Percentiles rank a stretch among this genome's conserved stretches.
phyloP scores from a whole-genome alignment of 2,113 vertebrate species.

The Mustelus asterias region DNA sequence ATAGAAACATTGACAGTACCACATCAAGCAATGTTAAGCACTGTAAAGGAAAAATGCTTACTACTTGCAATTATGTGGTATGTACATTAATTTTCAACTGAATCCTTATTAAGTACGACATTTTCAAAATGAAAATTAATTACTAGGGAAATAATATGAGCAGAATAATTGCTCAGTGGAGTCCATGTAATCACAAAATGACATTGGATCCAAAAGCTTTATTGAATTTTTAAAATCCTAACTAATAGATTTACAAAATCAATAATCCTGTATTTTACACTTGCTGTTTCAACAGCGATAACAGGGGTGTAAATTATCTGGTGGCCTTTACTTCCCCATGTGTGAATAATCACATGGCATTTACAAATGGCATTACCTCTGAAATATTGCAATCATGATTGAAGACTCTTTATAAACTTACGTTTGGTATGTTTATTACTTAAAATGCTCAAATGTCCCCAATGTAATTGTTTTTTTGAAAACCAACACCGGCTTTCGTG shows the following conservation, averaged over 20 bases:
- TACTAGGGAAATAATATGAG: not conserved
- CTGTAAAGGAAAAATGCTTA: not conserved
- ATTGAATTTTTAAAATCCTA: not conserved
- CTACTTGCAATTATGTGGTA: not conserved
- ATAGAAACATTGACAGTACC: not conserved
- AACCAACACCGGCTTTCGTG: not conserved
- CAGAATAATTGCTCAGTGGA: not conserved
- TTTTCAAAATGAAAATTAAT: not conserved
- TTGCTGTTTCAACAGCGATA: not conserved
- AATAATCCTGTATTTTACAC: not conserved
- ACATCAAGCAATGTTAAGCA: not conserved
- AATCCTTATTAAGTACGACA: not conserved
- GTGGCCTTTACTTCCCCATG: not conserved
- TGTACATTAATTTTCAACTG: not conserved
- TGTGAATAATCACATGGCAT: constrained; percentile 4
- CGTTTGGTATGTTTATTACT: not conserved
- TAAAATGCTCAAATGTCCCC: not conserved
- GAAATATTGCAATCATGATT: constrained; percentile 15
- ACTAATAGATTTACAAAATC: not conserved
- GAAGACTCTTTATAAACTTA: not conserved
- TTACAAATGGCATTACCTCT: constrained; percentile 7
- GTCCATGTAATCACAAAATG: not conserved
- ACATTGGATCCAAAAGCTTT: not conserved
- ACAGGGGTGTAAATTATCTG: not conserved
- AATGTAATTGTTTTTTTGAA: constrained; percentile 14